phyloP scores from a whole-genome alignment of 2,113 vertebrate species.

The Oncorhynchus mykiss region DNA sequence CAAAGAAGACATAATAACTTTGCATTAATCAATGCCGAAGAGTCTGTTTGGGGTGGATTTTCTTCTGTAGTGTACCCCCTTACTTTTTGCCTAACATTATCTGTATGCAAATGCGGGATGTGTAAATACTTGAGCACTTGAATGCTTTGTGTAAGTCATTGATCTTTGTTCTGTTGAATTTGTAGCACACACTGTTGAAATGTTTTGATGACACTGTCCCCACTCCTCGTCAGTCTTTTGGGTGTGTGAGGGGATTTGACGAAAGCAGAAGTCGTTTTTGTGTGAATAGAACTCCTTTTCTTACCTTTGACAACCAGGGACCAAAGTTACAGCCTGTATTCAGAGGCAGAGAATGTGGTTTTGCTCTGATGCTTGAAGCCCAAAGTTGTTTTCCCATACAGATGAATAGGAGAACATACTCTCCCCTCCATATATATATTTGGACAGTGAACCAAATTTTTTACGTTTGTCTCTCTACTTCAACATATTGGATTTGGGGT shows the following conservation, averaged over 20 bases:
- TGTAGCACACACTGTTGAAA: conserved; percentile 5
- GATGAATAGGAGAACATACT: too few relatives aligned
- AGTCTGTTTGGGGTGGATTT: conserved; percentile 15
- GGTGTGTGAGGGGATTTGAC: neutral
- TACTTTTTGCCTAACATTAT: conserved; percentile 6
- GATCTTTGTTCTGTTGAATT: conserved; percentile 14
- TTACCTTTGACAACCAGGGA: too few relatives aligned
- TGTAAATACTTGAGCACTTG: conserved; percentile 9
- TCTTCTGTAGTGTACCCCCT: neutral
- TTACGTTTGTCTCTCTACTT: too few relatives aligned
- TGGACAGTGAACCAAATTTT: too few relatives aligned
- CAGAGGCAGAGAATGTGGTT: too few relatives aligned
- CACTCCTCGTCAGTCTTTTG: neutral
- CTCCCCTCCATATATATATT: too few relatives aligned
- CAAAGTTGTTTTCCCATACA: too few relatives aligned
- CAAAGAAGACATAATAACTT: neutral
- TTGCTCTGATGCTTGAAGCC: too few relatives aligned
- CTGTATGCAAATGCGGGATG: conserved; percentile 25
- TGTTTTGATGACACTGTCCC: conserved; percentile 20
- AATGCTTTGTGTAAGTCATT: conserved; percentile 9
- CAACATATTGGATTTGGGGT: too few relatives aligned
- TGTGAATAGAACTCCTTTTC: too few relatives aligned
- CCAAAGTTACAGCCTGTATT: too few relatives aligned
- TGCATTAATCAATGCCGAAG: conserved; percentile 36
- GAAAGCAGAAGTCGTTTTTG: too few relatives aligned